Conservation (phyloP, 2,113 vertebrate species). For the Hirundichthys speculiger region DNA sequence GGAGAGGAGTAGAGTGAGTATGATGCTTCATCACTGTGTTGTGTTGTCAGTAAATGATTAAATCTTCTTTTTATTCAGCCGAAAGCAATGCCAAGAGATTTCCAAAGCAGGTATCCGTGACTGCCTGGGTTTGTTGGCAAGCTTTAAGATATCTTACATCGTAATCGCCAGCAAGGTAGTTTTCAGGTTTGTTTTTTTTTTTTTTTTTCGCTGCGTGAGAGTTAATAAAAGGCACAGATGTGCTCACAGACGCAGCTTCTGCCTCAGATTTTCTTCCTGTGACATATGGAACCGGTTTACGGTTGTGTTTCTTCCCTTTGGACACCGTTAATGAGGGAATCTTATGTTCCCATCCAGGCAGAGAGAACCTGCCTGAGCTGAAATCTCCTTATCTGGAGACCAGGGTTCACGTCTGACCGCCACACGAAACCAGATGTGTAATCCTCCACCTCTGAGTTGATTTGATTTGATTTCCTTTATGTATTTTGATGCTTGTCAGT, state of each 20-base stretch:
- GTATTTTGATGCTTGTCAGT: constrained; percentile 6
- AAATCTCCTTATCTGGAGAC: constrained; percentile 17
- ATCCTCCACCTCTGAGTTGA: constrained; percentile 5
- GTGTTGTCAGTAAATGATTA: neutral
- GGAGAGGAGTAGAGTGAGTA: constrained; percentile 65
- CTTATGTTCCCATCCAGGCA: constrained; percentile 29
- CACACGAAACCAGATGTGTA: constrained; percentile 14
- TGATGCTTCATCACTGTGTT: constrained; percentile 21
- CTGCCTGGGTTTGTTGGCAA: neutral
- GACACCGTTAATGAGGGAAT: constrained; percentile 68
- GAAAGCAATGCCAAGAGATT: neutral
- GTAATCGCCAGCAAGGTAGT: neutral
- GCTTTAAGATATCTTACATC: neutral
- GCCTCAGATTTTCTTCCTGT: constrained; percentile 50
- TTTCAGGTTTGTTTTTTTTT: neutral
- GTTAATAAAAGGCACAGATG: constrained; percentile 42
- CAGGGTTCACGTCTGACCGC: constrained; percentile 12
- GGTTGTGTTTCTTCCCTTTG: constrained; percentile 50
- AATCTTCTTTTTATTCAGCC: neutral
- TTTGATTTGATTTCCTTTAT: constrained; percentile 31
- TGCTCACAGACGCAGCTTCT: constrained; percentile 10
- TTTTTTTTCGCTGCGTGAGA: neutral
- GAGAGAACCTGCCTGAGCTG: neutral
- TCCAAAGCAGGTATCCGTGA: neutral
- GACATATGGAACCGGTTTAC: constrained; percentile 70